These are phyloP conservation scores for Conus betulinus DNA, from an alignment of 1,140 invertebrate species.

Conservation along the genomic window DNA sequence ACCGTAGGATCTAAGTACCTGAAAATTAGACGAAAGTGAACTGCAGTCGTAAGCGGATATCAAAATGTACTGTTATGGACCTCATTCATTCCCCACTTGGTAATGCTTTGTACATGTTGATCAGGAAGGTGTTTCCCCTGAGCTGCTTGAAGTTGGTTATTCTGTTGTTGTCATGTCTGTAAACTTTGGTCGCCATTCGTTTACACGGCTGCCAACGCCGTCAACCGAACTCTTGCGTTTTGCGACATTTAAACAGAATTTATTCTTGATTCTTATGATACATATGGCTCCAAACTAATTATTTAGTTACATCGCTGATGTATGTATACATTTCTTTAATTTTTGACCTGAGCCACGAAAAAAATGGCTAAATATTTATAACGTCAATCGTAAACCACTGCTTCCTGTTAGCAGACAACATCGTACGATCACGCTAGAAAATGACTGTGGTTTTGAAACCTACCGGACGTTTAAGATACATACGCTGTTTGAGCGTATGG, in stretches of 20 bases:
- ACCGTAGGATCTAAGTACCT: too few species aligned
- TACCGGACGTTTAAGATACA: conserved; percentile 26
- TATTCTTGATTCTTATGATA: too few species aligned
- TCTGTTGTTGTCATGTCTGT: background rate
- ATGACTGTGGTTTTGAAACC: background rate
- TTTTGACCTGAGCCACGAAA: too few species aligned
- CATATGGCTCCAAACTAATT: too few species aligned
- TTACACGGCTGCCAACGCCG: background rate
- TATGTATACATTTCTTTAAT: too few species aligned
- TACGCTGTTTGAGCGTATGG: conserved; percentile 60
- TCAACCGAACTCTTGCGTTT: background rate
- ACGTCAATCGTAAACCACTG: background rate
- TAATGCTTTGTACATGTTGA: background rate
- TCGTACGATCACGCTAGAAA: background rate
- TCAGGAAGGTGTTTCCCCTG: background rate
- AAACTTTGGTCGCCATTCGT: background rate
- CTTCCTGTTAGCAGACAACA: conserved; percentile 30
- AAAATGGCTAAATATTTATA: background rate
- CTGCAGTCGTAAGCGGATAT: too few species aligned
- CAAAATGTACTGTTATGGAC: too few species aligned
- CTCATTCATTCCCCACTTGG: too few species aligned
- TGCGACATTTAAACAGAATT: background rate
- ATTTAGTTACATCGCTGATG: too few species aligned
- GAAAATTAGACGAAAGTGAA: too few species aligned
- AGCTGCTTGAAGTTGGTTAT: background rate